Conservation (phyloP, 2,888 invertebrate genomes). For the Elegia similella region DNA sequence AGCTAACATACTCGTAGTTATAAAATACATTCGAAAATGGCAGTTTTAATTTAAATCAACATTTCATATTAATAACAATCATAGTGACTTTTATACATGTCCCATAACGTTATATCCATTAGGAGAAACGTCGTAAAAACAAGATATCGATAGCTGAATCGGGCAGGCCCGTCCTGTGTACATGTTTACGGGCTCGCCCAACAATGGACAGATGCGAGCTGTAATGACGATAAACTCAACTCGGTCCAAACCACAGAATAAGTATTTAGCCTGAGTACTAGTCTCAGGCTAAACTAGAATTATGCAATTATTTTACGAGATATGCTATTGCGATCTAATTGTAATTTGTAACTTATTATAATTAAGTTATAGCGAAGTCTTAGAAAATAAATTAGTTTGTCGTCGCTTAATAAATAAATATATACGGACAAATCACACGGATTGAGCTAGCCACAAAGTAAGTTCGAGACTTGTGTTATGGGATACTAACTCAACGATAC, state of each 20-base stretch:
- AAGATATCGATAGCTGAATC: not conserved
- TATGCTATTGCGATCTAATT: not conserved
- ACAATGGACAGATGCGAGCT: conserved; percentile 11
- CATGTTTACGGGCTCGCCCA: not conserved
- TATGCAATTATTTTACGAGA: not conserved
- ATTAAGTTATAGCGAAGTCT: not conserved
- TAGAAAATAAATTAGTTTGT: too few species aligned
- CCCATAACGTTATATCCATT: not conserved
- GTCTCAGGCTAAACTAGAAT: not conserved
- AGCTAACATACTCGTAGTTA: too few species aligned
- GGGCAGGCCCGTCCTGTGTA: not conserved
- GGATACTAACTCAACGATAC: too few species aligned
- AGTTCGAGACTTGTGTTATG: too few species aligned
- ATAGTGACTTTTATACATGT: not conserved
- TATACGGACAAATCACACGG: too few species aligned
- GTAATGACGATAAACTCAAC: not conserved
- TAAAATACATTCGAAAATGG: too few species aligned
- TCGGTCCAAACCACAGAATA: too few species aligned
- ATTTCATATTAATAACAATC: too few species aligned
- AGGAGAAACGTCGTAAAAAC: not conserved
- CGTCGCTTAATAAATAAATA: too few species aligned
- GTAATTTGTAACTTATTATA: not conserved
- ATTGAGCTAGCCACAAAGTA: too few species aligned
- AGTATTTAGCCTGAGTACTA: too few species aligned
- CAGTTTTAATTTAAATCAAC: too few species aligned